Evolutionary conservation across 2,113 vertebrate genomes (phyloP).

Genomic region (Tetrax tetrax): DNA sequence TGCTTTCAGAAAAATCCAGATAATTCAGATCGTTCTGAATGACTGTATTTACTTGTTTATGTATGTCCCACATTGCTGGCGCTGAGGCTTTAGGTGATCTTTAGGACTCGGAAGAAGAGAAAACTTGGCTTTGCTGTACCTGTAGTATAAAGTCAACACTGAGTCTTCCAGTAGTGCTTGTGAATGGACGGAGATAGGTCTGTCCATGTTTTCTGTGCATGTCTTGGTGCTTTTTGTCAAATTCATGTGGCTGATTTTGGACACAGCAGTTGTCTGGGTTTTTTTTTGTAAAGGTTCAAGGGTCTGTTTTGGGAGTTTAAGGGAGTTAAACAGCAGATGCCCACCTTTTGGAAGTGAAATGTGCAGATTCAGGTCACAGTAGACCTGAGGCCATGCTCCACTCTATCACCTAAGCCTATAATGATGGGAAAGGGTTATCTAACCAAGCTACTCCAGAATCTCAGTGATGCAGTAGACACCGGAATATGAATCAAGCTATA

Average conservation of each 20-base stretch:
- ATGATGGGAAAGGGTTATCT: not conserved
- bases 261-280: not conserved
- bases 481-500: not conserved
- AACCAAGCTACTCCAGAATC: not conserved
- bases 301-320: not conserved
- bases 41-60: not conserved
- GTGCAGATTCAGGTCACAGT: not conserved
- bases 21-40: not conserved
- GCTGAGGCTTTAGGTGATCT: not conserved
- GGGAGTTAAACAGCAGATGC: not conserved
- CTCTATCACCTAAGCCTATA: not conserved
- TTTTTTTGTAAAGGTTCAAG: not conserved
- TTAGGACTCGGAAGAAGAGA: not conserved
- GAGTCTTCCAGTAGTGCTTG: not conserved
- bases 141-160: not conserved
- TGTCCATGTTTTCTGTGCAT: not conserved
- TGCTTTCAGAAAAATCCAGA: not conserved
- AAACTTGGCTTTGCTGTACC: not conserved
- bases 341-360: not conserved
- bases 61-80: not conserved
- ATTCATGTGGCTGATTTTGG: not conserved
- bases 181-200: not conserved
- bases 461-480: not conserved
- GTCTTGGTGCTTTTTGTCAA: not conserved
- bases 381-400: rapidly evolving